phyloP scores from a whole-genome alignment of 2,113 vertebrate genomes.

The Corvus cornix region DNA sequence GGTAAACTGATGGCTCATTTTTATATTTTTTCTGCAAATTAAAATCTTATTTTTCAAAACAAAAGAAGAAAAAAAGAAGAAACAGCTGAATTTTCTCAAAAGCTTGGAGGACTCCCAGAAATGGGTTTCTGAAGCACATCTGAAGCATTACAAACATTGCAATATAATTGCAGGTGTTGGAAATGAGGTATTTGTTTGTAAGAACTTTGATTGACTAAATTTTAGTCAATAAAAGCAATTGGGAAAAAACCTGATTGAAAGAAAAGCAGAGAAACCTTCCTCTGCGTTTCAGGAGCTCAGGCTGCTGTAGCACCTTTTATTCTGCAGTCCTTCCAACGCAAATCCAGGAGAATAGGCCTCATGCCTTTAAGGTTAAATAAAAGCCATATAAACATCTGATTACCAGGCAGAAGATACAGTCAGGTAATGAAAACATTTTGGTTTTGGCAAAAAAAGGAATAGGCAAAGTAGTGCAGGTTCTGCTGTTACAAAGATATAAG shows the following conservation, averaged over 20 bases:
- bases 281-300: background rate
- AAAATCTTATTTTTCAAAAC: background rate
- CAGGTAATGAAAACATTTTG: background rate
- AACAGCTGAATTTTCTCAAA: background rate
- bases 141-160: background rate
- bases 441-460: background rate
- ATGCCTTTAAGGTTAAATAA: background rate
- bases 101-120: background rate
- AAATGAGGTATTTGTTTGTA: slow-evolving; percentile 2
- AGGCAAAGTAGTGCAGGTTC: background rate
- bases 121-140: background rate
- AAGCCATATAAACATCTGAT: slow-evolving; percentile 18
- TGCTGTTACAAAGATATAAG: background rate
- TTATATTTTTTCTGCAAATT: background rate
- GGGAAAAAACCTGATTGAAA: background rate
- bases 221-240: slow-evolving; percentile 23
- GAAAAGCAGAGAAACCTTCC: background rate
- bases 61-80: background rate
- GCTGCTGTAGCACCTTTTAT: background rate
- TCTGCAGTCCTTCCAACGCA: background rate
- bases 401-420: slow-evolving; percentile 31
- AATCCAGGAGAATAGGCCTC: background rate
- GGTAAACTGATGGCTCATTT: background rate
- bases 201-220: slow-evolving; percentile 18
- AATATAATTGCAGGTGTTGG: slow-evolving; percentile 7